Evolutionary conservation across 23 tunicate genomes (phyloP), one percentile per base, ranked within the genome.

Genomic region (Trididemnum clinides): DNA sequence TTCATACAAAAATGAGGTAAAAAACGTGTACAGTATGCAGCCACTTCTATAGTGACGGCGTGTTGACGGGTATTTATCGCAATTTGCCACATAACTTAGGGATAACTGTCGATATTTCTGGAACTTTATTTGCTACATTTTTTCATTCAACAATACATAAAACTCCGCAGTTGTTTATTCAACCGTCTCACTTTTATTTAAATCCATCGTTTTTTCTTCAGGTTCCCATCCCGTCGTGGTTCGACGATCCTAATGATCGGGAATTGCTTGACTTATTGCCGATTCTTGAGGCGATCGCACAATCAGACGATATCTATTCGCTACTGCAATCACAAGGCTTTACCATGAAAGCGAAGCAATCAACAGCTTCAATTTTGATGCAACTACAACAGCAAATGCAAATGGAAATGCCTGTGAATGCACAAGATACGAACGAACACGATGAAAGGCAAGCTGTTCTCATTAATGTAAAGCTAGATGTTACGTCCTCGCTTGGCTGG

Each of bases 171-270:
- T n/a, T n/a, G n/a, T n/a, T n/a, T n/a, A n/a, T n/a, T n/a, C n/a
- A n/a, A n/a, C n/a, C n/a, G n/a, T n/a, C n/a, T n/a, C n/a, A n/a
- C 54, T 10, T 15, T 7, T 44, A 7, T 10, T 44, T 7, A 44
- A 7, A 44, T 44, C 54, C 15, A 7, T 15, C 54, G 10, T 44
- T 44, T 44, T 44, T 29, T 66, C 37, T n/a, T 10, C 37, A 94
- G 98, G 98, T 97, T 20, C 99, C 99, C 0, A 97, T 97, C 12
- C 81, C 82, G 33, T 92, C 97, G 27, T 97, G 99, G 99, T 97
- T 97, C 54, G 97, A 97, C 69, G 99, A 97, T 85, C 87, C 88
- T 23, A 34, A 51, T 33, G 99, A 97, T 77, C 72, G 85, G 31
- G 98, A 94, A 80, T 80, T 94, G 34, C 84, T 94, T 20, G 89